Percentiles rank a stretch among this genome's conserved stretches.
phyloP scores from a whole-genome alignment of 2,113 vertebrate genomes.

The Natator depressus region DNA sequence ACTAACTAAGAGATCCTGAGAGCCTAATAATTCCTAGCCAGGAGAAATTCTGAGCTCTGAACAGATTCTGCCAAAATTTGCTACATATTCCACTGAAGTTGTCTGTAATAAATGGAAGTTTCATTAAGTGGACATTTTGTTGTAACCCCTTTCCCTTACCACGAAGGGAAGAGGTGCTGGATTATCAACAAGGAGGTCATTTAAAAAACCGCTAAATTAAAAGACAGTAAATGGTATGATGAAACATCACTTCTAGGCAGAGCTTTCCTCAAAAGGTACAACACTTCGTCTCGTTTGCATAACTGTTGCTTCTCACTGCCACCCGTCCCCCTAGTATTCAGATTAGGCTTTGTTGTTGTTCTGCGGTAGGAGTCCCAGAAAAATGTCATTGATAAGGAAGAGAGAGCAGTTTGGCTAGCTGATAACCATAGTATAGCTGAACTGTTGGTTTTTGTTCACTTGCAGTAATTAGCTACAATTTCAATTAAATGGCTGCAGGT shows the following conservation, averaged over 20 bases:
- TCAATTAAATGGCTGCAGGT: constrained; percentile 1
- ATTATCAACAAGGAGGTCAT: background rate
- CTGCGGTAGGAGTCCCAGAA: background rate
- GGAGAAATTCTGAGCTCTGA: background rate
- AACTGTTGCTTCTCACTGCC: constrained; percentile 42
- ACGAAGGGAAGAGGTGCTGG: background rate
- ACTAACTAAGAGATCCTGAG: background rate
- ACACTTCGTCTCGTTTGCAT: constrained; percentile 64
- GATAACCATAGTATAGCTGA: background rate
- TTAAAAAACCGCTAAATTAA: background rate
- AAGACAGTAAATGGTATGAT: background rate
- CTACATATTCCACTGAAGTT: background rate
- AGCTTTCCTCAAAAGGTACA: constrained; percentile 10
- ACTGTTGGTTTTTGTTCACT: background rate
- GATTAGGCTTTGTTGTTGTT: background rate
- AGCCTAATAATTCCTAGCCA: background rate
- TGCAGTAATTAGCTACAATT: constrained; percentile 20
- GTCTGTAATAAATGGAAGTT: background rate
- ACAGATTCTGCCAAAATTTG: background rate
- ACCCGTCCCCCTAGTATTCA: constrained; percentile 46
- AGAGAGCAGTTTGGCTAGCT: background rate
- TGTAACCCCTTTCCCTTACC: background rate
- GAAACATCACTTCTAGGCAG: background rate
- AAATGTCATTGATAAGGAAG: background rate
- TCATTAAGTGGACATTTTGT: background rate